These are phyloP conservation scores for Teleiodes luculella DNA, from an alignment of 2,888 invertebrate species.

Conservation along the genomic window DNA sequence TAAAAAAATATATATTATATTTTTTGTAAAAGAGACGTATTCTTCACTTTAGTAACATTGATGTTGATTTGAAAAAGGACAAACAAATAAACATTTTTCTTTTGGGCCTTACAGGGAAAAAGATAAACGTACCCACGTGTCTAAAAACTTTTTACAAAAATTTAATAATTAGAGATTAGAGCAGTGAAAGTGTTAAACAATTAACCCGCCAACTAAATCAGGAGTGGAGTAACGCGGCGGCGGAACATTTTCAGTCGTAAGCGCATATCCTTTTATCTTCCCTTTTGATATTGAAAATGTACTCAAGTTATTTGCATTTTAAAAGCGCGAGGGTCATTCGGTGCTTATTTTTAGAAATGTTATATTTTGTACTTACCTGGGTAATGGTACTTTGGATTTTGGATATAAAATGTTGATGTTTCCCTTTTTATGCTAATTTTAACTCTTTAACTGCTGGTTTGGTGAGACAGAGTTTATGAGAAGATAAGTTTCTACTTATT, in stretches of 20 bases:
- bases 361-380: neutral
- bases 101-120: too few relatives aligned
- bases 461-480: neutral
- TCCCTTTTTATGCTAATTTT: neutral
- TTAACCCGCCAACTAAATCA: neutral
- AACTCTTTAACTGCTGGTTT: neutral
- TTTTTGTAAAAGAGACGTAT: neutral
- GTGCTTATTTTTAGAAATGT: neutral
- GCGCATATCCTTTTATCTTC: neutral
- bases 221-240: neutral
- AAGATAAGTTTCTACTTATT: too few relatives aligned
- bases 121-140: too few relatives aligned
- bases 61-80: neutral
- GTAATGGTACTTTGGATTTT: neutral
- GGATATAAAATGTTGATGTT: neutral
- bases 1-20: neutral
- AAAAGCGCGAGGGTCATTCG: conserved; percentile 17
- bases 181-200: neutral
- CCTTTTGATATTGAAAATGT: conserved; percentile 26
- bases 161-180: neutral
- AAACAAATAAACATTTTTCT: neutral
- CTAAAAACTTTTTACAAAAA: too few relatives aligned
- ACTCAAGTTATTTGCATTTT: conserved; percentile 31
- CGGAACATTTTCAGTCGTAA: neutral
- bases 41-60: too few relatives aligned